Percentiles rank a stretch among this genome's conserved stretches.
phyloP scores from a whole-genome alignment of 2,797 vertebrate genomes.

The Mareca penelope region DNA sequence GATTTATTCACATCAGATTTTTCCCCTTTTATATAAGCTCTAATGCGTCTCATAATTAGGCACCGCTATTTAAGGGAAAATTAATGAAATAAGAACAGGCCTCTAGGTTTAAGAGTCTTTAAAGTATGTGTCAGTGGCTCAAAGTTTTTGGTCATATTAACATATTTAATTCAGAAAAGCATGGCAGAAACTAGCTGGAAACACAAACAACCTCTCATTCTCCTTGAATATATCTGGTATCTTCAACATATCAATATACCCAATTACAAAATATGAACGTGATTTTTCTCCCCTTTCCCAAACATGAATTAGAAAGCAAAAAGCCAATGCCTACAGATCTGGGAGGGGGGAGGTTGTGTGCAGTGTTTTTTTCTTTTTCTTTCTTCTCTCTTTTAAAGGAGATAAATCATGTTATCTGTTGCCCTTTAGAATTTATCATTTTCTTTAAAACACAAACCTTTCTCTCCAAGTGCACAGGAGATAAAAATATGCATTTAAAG shows the following conservation, averaged over 20 bases:
- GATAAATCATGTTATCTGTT: background rate
- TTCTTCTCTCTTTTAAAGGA: background rate
- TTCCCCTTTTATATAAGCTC: slow-evolving; percentile 5
- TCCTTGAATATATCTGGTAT: background rate
- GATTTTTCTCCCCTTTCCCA: background rate
- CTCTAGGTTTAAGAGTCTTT: background rate
- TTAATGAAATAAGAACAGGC: slow-evolving; percentile 30
- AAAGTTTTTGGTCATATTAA: background rate
- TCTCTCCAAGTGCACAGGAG: background rate
- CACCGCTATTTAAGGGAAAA: background rate
- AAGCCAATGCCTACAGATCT: background rate
- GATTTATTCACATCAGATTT: background rate
- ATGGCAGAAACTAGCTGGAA: background rate
- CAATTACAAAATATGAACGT: background rate
- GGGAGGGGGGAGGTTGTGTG: no score
- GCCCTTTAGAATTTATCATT: background rate
- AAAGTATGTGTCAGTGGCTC: background rate
- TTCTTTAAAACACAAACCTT: background rate
- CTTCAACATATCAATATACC: background rate
- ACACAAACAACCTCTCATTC: background rate
- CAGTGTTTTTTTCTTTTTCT: no score
- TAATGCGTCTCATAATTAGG: slow-evolving; percentile 32
- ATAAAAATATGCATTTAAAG: background rate
- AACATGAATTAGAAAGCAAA: background rate
- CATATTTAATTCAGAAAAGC: slow-evolving; percentile 17